Base-by-base conservation (phyloP, 2,797 vertebrate genomes). In the Acanthurus tractus region DNA sequence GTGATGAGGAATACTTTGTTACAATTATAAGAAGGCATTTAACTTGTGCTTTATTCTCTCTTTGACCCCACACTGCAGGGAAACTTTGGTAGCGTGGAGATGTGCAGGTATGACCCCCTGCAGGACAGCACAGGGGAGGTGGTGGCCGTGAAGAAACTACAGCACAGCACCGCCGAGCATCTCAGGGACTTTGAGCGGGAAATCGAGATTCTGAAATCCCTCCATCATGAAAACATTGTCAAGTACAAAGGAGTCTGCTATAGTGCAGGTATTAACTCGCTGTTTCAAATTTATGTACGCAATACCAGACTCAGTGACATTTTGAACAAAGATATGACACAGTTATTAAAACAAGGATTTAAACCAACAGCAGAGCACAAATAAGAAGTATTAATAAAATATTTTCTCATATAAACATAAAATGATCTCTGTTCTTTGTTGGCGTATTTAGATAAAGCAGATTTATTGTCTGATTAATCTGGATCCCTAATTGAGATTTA, bases 51-150 rank as follows among this genome's bases (percentile, higher is more conserved):
- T 20, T 10, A 34, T 8, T 42, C 38, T 44, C 18, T 8, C 10
- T 61, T 20, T 25, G 18, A 17, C 36, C 18, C 0, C 17, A 0
- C 8, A 9, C 80, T 49, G 64, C 80, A 99, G 98, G 98, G 98
- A n/a, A 99, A 99, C 90, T 99, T 99, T 83, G 98, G 98, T 77
- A 99, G 97, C 9, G 98, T 99, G 93, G 98, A 99, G 93, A 97
- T 99, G 96, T 99, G 98, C 87, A 90, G 98, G 0, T 99, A 99
- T 36, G 98, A 99, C 90, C 98, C 98, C 0, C 94, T 99, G 48
- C 97, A 98, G 93, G 98, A 99, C 89, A 98, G 96, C 93, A 99
- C 98, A 0, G 98, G 98, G 0, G 98, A 99, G 59, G 97, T 99
- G 76, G 98, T 99, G 59, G 98, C 98, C 1, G 98, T 99, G 69